A percentile compares a stretch with the other conserved stretches of the same genome.
Conservation (phyloP, 2,888 invertebrate species). For the Zelleria hepariella region DNA sequence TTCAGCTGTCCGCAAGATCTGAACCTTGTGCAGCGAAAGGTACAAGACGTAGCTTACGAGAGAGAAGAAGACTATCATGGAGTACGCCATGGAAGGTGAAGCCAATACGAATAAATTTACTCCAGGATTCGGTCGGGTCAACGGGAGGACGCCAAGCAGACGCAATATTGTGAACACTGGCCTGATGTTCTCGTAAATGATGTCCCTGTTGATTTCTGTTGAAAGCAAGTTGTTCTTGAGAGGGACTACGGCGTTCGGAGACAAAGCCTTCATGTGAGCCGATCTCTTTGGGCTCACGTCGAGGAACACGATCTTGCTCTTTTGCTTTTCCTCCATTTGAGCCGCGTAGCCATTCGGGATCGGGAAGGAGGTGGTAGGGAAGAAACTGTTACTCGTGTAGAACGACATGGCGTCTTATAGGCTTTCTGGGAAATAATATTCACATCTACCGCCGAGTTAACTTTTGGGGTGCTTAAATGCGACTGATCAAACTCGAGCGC, state of each 20-base stretch:
- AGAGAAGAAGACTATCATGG: constrained; percentile 59
- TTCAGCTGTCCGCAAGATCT: constrained; percentile 72
- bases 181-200: constrained; percentile 60
- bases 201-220: constrained; percentile 43
- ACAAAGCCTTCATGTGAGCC: constrained; percentile 31
- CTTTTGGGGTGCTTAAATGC: constrained; percentile 18
- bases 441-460: constrained; percentile 8
- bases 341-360: constrained; percentile 46
- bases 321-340: constrained; percentile 22
- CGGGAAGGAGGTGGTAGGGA: constrained; percentile 26
- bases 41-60: constrained; percentile 72
- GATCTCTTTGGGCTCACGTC: constrained; percentile 52
- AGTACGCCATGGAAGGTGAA: constrained; percentile 73
- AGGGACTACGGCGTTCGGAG: constrained; percentile 42
- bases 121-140: constrained; percentile 64
- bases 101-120: constrained; percentile 58
- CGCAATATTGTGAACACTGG: constrained; percentile 58
- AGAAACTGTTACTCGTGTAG: constrained; percentile 37
- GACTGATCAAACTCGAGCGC: constrained; percentile 24
- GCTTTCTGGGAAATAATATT: background rate
- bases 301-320: constrained; percentile 46
- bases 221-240: constrained; percentile 43
- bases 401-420: constrained; percentile 34
- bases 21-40: constrained; percentile 74
- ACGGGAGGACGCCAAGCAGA: constrained; percentile 74